Evolutionary conservation across 1,140 invertebrate genomes (phyloP).

Genomic region (Drosophila albomicans): DNA sequence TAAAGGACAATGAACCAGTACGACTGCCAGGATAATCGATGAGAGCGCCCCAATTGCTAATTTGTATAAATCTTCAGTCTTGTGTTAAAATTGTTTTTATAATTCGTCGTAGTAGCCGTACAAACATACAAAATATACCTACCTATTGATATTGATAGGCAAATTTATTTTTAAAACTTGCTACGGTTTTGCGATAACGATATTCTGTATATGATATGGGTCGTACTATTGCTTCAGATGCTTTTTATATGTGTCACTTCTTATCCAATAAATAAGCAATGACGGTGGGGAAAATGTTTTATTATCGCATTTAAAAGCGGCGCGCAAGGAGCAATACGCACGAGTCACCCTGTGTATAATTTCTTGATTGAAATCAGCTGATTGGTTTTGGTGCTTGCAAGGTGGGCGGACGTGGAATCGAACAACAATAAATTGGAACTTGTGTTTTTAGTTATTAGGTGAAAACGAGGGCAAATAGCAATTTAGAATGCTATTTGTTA

Average conservation of each 20-base stretch:
- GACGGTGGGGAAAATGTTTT: neutral
- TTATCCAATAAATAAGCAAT: slow-evolving; percentile 9
- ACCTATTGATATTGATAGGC: slow-evolving; percentile 9
- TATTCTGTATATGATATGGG: neutral
- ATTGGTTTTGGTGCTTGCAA: neutral
- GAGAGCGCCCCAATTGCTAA: slow-evolving; percentile 15
- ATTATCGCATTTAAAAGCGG: neutral
- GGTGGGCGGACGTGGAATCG: slow-evolving; percentile 29
- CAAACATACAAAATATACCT: slow-evolving; percentile 21
- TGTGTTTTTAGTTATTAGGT: slow-evolving; percentile 3
- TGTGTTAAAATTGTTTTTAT: slow-evolving; percentile 74
- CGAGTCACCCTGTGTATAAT: slow-evolving; percentile 40
- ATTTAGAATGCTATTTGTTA: slow-evolving; percentile 49
- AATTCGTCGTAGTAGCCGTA: slow-evolving; percentile 54
- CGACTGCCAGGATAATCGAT: slow-evolving; percentile 88
- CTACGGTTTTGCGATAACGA: neutral
- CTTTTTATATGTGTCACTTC: neutral
- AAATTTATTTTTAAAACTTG: slow-evolving; percentile 5
- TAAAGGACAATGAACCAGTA: slow-evolving; percentile 91
- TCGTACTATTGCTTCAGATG: neutral
- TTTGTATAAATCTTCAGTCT: slow-evolving; percentile 75
- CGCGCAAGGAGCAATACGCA: neutral
- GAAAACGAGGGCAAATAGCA: slow-evolving; percentile 29
- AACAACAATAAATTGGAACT: slow-evolving; percentile 37
- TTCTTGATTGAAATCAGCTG: slow-evolving; percentile 37